These are phyloP conservation scores for Threskiornis aethiopicus DNA, from an alignment of 2,797 vertebrate species.

Conservation along the genomic window DNA sequence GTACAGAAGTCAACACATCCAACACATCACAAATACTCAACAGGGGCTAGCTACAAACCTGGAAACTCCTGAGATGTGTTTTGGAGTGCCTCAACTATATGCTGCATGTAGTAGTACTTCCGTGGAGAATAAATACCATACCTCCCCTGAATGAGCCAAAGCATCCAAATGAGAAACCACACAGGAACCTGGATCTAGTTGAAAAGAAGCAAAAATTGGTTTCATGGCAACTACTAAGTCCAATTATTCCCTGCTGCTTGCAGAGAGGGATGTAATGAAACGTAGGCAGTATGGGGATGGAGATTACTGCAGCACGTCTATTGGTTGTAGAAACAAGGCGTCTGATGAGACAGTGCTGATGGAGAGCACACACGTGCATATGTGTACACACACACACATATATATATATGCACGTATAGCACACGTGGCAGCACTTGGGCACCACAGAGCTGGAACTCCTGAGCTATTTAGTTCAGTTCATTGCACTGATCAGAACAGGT, in stretches of 20 bases:
- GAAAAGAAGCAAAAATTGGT: not conserved
- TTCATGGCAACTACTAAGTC: not conserved
- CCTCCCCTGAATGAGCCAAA: not conserved
- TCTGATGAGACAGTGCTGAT: not conserved
- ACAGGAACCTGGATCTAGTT: not conserved
- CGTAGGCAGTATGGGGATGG: not conserved
- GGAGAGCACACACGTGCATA: accelerated
- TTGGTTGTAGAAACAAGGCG: not conserved
- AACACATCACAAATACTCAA: not conserved
- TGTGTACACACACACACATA: accelerated
- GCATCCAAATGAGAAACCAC: not conserved
- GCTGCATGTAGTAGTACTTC: not conserved
- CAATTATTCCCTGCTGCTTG: not conserved
- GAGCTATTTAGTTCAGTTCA: not conserved
- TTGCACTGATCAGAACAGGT: not conserved
- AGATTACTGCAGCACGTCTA: not conserved
- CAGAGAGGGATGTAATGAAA: not conserved
- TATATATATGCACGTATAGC: not conserved
- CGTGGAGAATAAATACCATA: not conserved
- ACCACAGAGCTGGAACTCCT: not conserved
- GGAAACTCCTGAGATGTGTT: not conserved
- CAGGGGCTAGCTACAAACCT: not conserved
- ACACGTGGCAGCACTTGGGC: accelerated
- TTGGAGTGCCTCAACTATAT: not conserved
- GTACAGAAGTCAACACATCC: not conserved